Evolutionary conservation across 2,797 vertebrate species (phyloP).

Genomic region (Pantherophis vulpinus): DNA sequence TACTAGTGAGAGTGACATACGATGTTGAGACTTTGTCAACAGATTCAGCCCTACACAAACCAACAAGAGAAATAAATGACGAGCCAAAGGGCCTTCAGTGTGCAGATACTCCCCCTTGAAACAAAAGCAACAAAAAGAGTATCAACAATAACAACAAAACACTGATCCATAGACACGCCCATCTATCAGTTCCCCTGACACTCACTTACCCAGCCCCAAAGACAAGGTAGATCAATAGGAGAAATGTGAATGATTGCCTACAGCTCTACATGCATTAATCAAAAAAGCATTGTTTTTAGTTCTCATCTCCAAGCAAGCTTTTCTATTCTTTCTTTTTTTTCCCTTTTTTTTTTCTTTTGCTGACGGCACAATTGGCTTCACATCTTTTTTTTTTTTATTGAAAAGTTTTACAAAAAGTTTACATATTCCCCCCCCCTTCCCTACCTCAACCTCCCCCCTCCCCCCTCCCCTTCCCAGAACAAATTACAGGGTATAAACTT

Average conservation of each 20-base stretch:
- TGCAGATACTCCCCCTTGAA: background rate
- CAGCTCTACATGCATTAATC: background rate
- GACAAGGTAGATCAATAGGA: background rate
- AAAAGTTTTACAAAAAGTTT: no score
- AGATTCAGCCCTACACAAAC: slow-evolving; percentile 33
- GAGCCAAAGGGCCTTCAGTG: background rate
- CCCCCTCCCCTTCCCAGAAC: no score
- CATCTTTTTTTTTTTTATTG: no score
- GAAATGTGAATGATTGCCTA: background rate
- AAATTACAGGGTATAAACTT: no score
- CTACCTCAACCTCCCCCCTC: no score
- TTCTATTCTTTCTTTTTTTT: background rate
- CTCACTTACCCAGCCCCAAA: slow-evolving; percentile 1
- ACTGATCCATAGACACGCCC: background rate
- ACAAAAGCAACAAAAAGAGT: background rate
- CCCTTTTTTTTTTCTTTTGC: no score
- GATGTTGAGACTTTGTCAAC: slow-evolving; percentile 40
- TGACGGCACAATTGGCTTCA: background rate
- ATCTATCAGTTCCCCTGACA: background rate
- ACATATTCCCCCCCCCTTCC: no score
- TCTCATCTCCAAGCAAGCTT: slow-evolving; percentile 12
- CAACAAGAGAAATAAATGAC: slow-evolving; percentile 28
- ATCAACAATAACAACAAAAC: background rate
- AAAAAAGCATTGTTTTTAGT: slow-evolving; percentile 1
- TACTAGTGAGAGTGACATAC: slow-evolving; percentile 44